phyloP scores from a whole-genome alignment of 2,888 invertebrate genomes.

The Cephus rjabovi region DNA sequence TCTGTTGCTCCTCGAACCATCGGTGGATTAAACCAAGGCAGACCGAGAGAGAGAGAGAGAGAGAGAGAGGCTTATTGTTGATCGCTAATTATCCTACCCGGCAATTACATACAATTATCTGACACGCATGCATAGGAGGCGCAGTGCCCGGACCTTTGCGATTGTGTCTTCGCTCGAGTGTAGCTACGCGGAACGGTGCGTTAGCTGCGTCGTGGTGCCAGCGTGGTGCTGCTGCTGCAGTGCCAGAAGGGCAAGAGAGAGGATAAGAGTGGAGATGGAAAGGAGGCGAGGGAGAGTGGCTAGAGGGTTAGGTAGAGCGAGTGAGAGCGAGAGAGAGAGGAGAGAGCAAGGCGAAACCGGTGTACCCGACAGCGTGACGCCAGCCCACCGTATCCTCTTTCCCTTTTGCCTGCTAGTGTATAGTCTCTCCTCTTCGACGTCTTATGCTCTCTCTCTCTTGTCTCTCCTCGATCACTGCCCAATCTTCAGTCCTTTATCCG shows the following conservation, averaged over 20 bases:
- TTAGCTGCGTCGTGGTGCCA: not conserved
- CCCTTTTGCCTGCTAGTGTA: constrained; percentile 30
- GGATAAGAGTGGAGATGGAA: not conserved
- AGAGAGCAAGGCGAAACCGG: constrained; percentile 60
- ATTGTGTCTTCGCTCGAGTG: constrained; percentile 6
- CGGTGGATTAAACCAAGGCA: not conserved
- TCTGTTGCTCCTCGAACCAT: not conserved
- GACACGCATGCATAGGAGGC: constrained; percentile 54
- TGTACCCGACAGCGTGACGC: constrained; percentile 66
- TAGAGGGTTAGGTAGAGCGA: not conserved
- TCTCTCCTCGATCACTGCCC: constrained; percentile 45
- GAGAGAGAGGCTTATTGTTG: constrained; percentile 51
- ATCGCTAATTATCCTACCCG: constrained; percentile 62
- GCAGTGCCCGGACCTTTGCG: not conserved
- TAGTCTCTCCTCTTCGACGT: not conserved
- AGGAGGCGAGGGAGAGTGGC: not conserved
- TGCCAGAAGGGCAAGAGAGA: not conserved
- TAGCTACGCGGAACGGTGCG: constrained; percentile 3
- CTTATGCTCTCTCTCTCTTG: not conserved
- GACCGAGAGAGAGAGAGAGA: not conserved
- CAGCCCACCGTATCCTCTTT: constrained; percentile 48
- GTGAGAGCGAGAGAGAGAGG: not conserved
- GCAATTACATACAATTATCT: constrained; percentile 63
- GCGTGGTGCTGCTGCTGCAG: not conserved
- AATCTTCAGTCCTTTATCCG: constrained; percentile 49